phyloP scores from a whole-genome alignment of 2,888 invertebrate genomes.

The Spodoptera picta region DNA sequence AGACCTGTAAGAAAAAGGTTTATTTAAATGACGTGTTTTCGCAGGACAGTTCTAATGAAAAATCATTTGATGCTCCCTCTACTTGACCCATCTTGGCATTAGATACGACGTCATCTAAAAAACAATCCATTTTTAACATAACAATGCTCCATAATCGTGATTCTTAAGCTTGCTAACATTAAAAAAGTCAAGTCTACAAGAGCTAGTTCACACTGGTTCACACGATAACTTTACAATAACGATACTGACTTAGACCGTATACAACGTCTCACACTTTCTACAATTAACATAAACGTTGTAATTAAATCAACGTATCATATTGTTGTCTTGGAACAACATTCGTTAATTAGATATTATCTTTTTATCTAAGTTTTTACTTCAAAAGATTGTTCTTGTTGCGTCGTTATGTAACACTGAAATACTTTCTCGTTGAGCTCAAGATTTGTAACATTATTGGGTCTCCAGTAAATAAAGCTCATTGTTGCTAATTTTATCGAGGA shows the following conservation, averaged over 20 bases:
- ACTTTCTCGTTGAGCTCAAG: too few species aligned
- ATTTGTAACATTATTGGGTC: too few species aligned
- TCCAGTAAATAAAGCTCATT: too few species aligned
- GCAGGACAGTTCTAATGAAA: too few species aligned
- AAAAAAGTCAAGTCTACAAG: constrained; percentile 39
- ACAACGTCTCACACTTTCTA: constrained; percentile 68
- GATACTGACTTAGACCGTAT: constrained; percentile 46
- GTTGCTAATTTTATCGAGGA: too few species aligned
- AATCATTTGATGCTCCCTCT: too few species aligned
- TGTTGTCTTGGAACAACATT: constrained; percentile 41
- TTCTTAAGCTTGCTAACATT: constrained; percentile 26
- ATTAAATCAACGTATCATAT: constrained; percentile 48
- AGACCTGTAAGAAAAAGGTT: too few species aligned
- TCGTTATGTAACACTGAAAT: too few species aligned
- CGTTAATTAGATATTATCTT: constrained; percentile 30
- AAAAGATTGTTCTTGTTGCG: too few species aligned
- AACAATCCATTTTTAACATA: constrained; percentile 8
- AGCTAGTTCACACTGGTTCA: constrained; percentile 22
- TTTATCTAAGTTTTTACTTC: constrained; percentile 22
- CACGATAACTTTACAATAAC: constrained; percentile 54
- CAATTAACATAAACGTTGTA: constrained; percentile 52
- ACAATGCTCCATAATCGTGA: constrained; percentile 16
- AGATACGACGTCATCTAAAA: not conserved
- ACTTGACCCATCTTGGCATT: too few species aligned
- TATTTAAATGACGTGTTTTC: too few species aligned